Evolutionary conservation across 2,888 invertebrate genomes (phyloP), one percentile per base, ranked within the genome.

Genomic region (Cryptocephalus primarius): DNA sequence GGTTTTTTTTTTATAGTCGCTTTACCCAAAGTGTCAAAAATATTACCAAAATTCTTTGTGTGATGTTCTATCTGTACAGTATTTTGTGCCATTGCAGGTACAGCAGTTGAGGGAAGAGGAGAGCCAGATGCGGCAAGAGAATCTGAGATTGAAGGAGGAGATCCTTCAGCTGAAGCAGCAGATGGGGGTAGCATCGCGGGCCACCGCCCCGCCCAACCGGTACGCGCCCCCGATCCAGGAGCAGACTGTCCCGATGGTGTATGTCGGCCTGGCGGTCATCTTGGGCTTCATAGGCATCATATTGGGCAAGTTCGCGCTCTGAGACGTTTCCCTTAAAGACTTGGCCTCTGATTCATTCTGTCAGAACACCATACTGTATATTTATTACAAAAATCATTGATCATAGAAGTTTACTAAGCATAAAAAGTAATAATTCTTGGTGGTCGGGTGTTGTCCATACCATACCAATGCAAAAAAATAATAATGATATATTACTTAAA

Each of bases 291-390:
- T 86, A 66, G 85, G 87, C 67, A 76, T 87, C 66, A 74, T 87
- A 69, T 74, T 87, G 69, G 88, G 87, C 69, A 88, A 87, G 74
- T 85, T 82, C 74, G 72, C 85, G 72, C 83, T 87, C 76, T 88
- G 83, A 86, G 82, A 75, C 66, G 11, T 36, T 36, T 36, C 36
- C 36, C 36, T 4, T 12, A 36, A 12, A 36, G 36, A 36, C 12
- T 36, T 36, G 36, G 36, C 36, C 36, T 36, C 36, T 36, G 36
- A 36, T 36, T 36, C 36, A n/a, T 11, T 36, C 36, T 36, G 12
- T 12, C 36, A 36, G 36, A 36, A 36, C 36, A 36, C 36, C 36
- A 36, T 36, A 36, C 12, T 36, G 36, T 36, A 36, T 36, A 36
- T 36, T 36, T 36, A 36, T 36, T 36, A 12, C 36, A 36, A 12